Conservation (phyloP, 2,797 vertebrate species). For the Lutjanus argentimaculatus region DNA sequence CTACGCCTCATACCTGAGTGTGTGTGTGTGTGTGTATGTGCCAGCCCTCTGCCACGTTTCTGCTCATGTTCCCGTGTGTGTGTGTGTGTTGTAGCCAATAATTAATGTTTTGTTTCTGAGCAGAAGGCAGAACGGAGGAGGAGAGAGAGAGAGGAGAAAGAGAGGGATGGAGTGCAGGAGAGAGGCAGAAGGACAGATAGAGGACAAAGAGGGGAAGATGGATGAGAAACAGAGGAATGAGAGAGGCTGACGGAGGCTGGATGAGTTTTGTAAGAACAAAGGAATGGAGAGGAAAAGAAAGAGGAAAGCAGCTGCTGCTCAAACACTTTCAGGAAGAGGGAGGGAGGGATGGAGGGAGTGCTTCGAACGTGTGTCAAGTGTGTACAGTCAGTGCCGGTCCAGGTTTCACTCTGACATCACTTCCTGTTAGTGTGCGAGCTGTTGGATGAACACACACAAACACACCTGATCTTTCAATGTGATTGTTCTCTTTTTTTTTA, state of each 20-base stretch:
- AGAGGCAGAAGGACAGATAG: neutral
- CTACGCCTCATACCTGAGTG: constrained; percentile 27
- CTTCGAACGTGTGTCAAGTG: neutral
- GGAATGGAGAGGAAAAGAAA: neutral
- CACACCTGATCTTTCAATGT: constrained; percentile 15
- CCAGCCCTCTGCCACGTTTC: neutral
- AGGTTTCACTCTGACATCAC: constrained; percentile 25
- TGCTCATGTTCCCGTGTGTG: neutral
- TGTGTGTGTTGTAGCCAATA: neutral
- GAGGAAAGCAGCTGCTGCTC: neutral
- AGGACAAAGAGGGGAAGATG: neutral
- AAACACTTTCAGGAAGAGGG: neutral
- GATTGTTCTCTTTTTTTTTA: neutral
- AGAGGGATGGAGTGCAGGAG: neutral
- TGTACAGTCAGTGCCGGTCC: neutral
- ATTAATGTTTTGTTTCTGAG: constrained; percentile 15
- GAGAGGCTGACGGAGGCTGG: neutral
- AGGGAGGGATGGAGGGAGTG: neutral
- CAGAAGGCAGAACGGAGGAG: neutral
- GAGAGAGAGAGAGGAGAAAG: neutral
- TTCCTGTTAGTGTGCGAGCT: constrained; percentile 1
- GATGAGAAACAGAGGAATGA: neutral
- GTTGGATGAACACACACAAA: constrained; percentile 1
- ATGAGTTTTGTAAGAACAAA: neutral
- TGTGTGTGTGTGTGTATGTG: neutral